These are phyloP conservation scores for Ditula angustiorana DNA, from an alignment of 2,888 invertebrate genomes.

Conservation along the genomic window DNA sequence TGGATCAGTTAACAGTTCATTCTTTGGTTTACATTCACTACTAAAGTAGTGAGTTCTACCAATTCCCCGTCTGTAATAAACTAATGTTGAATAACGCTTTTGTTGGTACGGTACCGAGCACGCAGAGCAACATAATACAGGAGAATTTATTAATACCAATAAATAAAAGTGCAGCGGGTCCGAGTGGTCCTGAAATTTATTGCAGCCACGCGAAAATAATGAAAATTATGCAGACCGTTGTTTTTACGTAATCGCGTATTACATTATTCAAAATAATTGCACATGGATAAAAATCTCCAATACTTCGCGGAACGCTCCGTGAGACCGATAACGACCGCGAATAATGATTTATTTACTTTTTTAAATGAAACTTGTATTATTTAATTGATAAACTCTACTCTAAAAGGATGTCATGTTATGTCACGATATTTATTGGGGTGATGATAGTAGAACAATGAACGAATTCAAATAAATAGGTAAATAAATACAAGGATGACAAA, in stretches of 20 bases:
- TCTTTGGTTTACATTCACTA: constrained; percentile 24
- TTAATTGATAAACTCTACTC: not conserved
- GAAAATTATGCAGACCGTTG: constrained; percentile 41
- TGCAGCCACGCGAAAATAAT: constrained; percentile 22
- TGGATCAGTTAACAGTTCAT: constrained; percentile 22
- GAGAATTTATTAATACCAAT: constrained; percentile 36
- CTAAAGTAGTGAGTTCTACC: not conserved
- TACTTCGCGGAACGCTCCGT: constrained; percentile 41
- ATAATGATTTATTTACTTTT: constrained; percentile 27
- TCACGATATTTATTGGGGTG: not conserved
- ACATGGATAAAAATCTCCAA: constrained; percentile 43
- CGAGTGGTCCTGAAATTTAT: constrained; percentile 36
- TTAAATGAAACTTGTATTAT: constrained; percentile 23
- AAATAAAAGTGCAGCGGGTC: constrained; percentile 36
- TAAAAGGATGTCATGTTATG: not conserved
- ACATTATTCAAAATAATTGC: constrained; percentile 43
- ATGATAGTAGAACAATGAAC: not conserved
- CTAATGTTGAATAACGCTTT: constrained; percentile 26
- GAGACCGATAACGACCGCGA: constrained; percentile 25
- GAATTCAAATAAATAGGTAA: not conserved
- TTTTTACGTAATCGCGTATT: constrained; percentile 43
- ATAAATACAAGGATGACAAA: not conserved
- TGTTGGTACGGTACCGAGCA: constrained; percentile 13
- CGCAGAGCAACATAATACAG: constrained; percentile 27
- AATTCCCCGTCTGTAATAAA: constrained; percentile 5